Evolutionary conservation across 2,888 invertebrate genomes (phyloP).

Genomic region (Schizotus pectinicornis): DNA sequence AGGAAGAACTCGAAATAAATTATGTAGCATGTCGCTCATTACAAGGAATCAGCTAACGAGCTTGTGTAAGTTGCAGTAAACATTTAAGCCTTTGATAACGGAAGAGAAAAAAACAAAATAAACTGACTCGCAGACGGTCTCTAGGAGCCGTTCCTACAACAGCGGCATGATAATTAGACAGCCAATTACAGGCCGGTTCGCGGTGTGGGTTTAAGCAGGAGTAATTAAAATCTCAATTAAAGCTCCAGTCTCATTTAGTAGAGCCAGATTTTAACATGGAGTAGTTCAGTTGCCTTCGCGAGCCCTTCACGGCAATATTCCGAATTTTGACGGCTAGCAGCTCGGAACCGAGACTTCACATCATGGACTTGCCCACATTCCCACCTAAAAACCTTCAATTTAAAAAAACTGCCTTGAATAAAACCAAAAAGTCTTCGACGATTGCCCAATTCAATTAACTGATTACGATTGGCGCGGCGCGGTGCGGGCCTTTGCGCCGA

Average conservation of each 20-base stretch:
- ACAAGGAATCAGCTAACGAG: conserved; percentile 39
- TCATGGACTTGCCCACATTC: no score
- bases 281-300: neutral
- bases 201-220: conserved; percentile 39
- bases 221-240: conserved; percentile 46
- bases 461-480: no score
- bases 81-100: conserved; percentile 31
- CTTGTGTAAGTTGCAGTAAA: conserved; percentile 36
- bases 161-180: conserved; percentile 52
- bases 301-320: no score
- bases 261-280: conserved; percentile 33
- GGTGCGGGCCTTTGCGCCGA: neutral
- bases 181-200: conserved; percentile 49
- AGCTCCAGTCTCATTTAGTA: conserved; percentile 36
- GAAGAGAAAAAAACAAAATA: conserved; percentile 27
- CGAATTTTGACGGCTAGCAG: no score
- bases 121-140: conserved; percentile 28
- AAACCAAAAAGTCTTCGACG: no score
- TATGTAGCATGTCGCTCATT: conserved; percentile 30
- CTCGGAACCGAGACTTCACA: no score
- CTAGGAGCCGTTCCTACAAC: conserved; percentile 23
- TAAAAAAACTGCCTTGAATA: no score
- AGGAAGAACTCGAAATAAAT: conserved; percentile 18
- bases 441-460: no score
- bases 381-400: no score